Base-by-base conservation (phyloP, 1,140 invertebrate species). In the Neocloeon triangulifer region DNA sequence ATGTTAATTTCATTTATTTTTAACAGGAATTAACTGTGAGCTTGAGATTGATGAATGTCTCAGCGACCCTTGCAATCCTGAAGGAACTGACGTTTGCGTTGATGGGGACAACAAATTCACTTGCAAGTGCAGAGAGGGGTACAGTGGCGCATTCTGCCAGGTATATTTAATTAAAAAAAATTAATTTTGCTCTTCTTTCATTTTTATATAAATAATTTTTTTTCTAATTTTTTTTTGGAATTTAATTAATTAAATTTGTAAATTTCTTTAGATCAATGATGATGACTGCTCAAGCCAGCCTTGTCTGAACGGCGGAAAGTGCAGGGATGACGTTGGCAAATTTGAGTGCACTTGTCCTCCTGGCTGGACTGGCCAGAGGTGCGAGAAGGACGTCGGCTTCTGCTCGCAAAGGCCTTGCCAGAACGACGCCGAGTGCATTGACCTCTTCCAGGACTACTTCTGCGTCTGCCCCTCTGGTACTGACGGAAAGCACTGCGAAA, bases 381-480 rank as follows among this genome's bases (percentile, higher is more conserved):
- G 89, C 48, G 80, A 95, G 55, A 59, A 55, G 14, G 82, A 92
- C 47, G 72, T 91, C 34, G 81, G 80, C 36, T 78, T 67, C 30
- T 96, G 91, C 46, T 64, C 71, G 35, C 71, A 66, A 34, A 62
- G 62, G 32, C 86, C 88, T 2, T 96, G 91, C 51, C 73, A 84
- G 44, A 94, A 95, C 52, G 74, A 88, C 45, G 89, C 88, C 13
- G 65, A 63, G 13, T 97, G 92, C 53, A 81, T 92, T 29, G 74
- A 91, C 47, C 57, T 95, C 3, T 91, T 91, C 68, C 69, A 84
- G 56, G 89, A 94, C 45, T 94, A 75, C 50, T 95, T 95, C 69
- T 94, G 89, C 47, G 86, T 91, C 61, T 89, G 84, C 44, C 84
- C 84, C 25, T 85, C 78, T 35, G 84, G 84, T 43, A 89, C 84